Evolutionary conservation across 2,797 vertebrate species (phyloP).

Genomic region (Parauchenoglanis punctatus): DNA sequence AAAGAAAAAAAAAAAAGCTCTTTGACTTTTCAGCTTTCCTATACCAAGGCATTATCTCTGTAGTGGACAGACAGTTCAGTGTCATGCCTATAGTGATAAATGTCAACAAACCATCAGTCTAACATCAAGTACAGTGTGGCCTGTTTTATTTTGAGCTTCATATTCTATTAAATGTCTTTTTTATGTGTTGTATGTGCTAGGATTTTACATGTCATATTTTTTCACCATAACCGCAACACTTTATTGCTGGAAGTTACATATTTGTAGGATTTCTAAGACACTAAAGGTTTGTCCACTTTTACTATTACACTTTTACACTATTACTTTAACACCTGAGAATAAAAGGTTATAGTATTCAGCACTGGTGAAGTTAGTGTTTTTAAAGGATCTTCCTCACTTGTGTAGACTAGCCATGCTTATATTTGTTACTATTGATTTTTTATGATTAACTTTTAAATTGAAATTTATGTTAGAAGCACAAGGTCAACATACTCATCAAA

Average conservation of each 20-base stretch:
- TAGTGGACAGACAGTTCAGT: conserved; percentile 5
- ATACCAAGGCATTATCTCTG: conserved; percentile 20
- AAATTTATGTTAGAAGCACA: background rate
- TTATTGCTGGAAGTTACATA: conserved; percentile 8
- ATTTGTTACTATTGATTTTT: background rate
- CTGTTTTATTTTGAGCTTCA: background rate
- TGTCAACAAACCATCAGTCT: background rate
- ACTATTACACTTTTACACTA: background rate
- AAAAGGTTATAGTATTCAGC: background rate
- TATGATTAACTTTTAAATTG: background rate
- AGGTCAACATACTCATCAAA: background rate
- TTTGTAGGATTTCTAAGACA: conserved; percentile 47
- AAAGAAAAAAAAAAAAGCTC: background rate
- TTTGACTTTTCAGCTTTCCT: conserved; percentile 54
- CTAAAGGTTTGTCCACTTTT: background rate
- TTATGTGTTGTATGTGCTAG: background rate
- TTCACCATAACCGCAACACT: background rate
- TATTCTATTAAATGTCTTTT: background rate
- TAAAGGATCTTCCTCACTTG: background rate
- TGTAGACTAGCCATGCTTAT: background rate
- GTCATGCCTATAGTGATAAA: conserved; percentile 23
- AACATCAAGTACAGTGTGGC: conserved; percentile 5
- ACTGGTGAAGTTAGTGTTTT: background rate
- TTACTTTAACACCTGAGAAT: background rate
- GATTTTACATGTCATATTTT: background rate